Conservation (phyloP, 2,113 vertebrate species). For the Leptobrachium leishanense region DNA sequence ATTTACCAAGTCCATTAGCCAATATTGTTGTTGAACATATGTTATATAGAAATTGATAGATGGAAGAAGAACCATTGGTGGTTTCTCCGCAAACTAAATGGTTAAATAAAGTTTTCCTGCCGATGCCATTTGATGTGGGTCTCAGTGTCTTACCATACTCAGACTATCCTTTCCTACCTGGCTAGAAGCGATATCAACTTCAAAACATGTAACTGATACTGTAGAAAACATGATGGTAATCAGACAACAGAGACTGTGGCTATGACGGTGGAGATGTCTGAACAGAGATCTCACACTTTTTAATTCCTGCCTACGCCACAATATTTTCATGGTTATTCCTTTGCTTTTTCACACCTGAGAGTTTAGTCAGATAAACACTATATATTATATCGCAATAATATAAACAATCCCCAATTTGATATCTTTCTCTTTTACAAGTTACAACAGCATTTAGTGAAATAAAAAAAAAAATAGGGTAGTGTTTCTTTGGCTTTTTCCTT, state of each 20-base stretch:
- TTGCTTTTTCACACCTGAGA: constrained; percentile 18
- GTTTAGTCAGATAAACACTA: neutral
- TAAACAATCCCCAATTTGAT: too few relatives aligned
- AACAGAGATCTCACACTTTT: constrained; percentile 4
- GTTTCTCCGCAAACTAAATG: neutral
- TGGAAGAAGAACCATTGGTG: too few relatives aligned
- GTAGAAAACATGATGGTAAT: constrained; percentile 23
- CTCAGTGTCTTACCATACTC: constrained; percentile 2
- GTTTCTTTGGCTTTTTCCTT: too few relatives aligned
- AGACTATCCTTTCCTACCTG: neutral
- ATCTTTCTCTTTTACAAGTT: too few relatives aligned
- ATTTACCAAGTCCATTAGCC: too few relatives aligned
- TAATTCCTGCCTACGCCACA: neutral
- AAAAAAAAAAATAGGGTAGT: too few relatives aligned
- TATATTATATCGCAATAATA: too few relatives aligned
- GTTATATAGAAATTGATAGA: too few relatives aligned
- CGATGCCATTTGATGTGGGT: constrained; percentile 7
- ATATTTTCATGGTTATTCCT: constrained; percentile 10
- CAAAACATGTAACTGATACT: constrained; percentile 30
- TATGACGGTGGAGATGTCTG: constrained; percentile 20
- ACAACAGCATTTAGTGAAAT: too few relatives aligned
- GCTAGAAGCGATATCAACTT: constrained; percentile 30
- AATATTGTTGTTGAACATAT: too few relatives aligned
- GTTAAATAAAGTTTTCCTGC: neutral
- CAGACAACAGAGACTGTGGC: constrained; percentile 8